Percentiles rank a stretch among this genome's conserved stretches.
phyloP scores from a whole-genome alignment of 1,140 invertebrate species.

The Pachypsylla venusta region DNA sequence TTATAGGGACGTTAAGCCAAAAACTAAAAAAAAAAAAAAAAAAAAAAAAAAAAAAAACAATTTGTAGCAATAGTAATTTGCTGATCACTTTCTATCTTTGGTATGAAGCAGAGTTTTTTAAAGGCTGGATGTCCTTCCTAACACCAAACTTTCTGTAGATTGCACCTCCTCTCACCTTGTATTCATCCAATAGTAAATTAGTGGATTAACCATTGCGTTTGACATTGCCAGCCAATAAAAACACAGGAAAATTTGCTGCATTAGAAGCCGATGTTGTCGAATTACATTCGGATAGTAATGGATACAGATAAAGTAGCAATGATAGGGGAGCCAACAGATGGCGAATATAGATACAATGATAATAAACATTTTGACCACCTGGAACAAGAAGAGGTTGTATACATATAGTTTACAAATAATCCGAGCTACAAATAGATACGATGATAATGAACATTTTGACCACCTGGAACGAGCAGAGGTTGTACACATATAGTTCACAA shows the following conservation, averaged over 20 bases:
- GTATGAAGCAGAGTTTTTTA: too few relatives aligned
- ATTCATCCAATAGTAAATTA: constrained; percentile 90
- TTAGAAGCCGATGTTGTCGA: constrained; percentile 51
- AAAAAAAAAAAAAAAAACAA: too few relatives aligned
- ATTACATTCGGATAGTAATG: constrained; percentile 31
- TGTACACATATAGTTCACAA: not conserved
- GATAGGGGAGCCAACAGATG: constrained; percentile 80
- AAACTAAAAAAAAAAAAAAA: too few relatives aligned
- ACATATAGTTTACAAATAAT: too few relatives aligned
- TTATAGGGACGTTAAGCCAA: too few relatives aligned
- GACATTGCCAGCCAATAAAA: constrained; percentile 90
- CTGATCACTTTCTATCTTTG: too few relatives aligned
- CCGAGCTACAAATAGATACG: constrained; percentile 66
- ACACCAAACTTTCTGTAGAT: too few relatives aligned
- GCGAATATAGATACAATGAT: constrained; percentile 68
- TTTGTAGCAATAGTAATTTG: too few relatives aligned
- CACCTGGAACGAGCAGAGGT: constrained; percentile 52
- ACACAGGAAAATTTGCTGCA: constrained; percentile 63
- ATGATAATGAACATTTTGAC: constrained; percentile 73
- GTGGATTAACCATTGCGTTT: constrained; percentile 80
- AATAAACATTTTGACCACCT: constrained; percentile 78
- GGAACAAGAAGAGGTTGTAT: constrained; percentile 27
- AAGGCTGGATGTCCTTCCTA: too few relatives aligned
- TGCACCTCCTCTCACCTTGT: constrained; percentile 37
- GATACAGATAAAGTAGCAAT: constrained; percentile 69